Evolutionary conservation across 1,140 invertebrate species (phyloP), one percentile per base, ranked within the genome.

Genomic region (Pseudomyrmex flavicornis): DNA sequence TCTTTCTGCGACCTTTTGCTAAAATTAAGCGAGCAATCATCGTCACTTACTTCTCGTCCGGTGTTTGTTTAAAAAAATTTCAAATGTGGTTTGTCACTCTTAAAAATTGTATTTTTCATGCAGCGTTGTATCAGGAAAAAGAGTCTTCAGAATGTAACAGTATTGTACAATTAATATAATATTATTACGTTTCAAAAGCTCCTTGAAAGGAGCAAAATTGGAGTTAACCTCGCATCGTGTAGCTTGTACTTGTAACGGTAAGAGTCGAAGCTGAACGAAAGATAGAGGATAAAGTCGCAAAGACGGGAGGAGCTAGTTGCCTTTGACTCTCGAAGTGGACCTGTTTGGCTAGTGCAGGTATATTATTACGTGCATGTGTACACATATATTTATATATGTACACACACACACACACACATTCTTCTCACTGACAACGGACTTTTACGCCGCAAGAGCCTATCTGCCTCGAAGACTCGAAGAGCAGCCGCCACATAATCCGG

Each of bases 291-390:
- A 20, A 82, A 82, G 79, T 80, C 70, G 80, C 79, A 44, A 62
- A 85, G 72, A 66, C 75, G 83, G 79, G 84, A 89, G 70, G 79
- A 87, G 79, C 56, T 80, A 54, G 68, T 76, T 70, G 85, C 56
- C 84, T 83, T 90, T 86, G 85, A 85, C 89, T 91, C 76, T 91
- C 76, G 50, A 66, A 84, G 85, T 88, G 88, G 86, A 91, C 90
- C 84, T 91, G 90, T 84, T 90, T 82, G 87, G 90, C 85, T 89
- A 86, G 90, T 90, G 90, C 88, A 90, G 82, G 88, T 90, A 91
- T 91, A 35, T 89, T 91, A 87, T 89, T 85, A 88, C 86, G 68
- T 89, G 87, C 83, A 82, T 88, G 69, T 88, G 59, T 26, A 48
- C 17, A 68, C 52, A 58, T 73, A 58, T 35, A 22, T 17, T 17